These are phyloP conservation scores for Aramus guarauna DNA, from an alignment of 2,113 vertebrate genomes.

Conservation along the genomic window DNA sequence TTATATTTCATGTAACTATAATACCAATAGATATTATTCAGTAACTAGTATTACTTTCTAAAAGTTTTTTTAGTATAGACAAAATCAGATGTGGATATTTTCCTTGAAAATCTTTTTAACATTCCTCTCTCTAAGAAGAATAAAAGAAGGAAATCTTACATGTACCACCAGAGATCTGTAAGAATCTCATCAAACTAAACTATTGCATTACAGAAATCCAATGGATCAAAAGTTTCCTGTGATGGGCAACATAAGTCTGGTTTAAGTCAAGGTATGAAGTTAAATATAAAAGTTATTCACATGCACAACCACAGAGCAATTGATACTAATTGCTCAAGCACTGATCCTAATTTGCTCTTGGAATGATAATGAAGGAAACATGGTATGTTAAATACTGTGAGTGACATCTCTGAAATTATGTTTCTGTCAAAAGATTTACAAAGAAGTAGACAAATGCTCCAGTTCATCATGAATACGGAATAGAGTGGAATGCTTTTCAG, in stretches of 20 bases:
- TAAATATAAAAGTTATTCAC: background rate
- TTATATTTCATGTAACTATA: background rate
- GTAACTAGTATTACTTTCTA: background rate
- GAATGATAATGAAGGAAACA: background rate
- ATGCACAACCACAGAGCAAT: background rate
- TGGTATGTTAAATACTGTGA: background rate
- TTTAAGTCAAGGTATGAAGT: background rate
- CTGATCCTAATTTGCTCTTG: background rate
- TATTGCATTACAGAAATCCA: background rate
- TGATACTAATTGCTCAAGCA: constrained; percentile 12
- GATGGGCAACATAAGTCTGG: background rate
- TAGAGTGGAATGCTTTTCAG: background rate
- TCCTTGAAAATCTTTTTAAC: background rate
- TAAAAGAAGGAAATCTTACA: background rate
- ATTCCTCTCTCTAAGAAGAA: background rate
- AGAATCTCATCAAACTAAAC: background rate
- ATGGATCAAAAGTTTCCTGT: background rate
- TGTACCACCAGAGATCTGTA: background rate
- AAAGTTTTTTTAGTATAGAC: background rate
- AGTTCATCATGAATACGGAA: background rate
- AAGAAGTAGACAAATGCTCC: background rate
- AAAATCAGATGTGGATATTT: background rate
- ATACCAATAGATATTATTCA: background rate
- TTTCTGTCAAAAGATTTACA: constrained; percentile 19
- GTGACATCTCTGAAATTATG: background rate